A percentile compares a stretch with the other conserved stretches of the same genome.
Conservation (phyloP, 2,888 invertebrate species). For the Cheilosia vulpina region DNA sequence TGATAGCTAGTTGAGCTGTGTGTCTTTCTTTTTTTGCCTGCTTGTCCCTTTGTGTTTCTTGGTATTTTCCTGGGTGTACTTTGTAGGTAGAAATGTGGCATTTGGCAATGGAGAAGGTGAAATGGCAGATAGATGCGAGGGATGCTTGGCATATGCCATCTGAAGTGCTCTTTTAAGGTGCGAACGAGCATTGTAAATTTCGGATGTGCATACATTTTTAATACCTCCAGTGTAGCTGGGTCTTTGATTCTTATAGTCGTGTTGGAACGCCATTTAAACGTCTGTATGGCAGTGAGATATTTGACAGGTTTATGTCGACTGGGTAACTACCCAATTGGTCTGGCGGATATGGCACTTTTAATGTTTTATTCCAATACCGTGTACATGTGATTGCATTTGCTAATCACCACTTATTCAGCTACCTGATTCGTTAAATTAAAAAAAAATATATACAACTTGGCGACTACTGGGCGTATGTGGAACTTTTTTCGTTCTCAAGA, state of each 20-base stretch:
- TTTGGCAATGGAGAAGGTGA: constrained; percentile 50
- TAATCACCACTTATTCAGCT: no score
- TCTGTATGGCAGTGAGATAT: neutral
- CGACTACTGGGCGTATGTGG: constrained; percentile 13
- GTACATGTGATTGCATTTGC: no score
- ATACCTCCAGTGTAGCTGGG: constrained; percentile 46
- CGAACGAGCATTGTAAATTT: constrained; percentile 67
- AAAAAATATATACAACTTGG: neutral
- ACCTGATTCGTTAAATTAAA: neutral
- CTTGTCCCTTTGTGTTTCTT: constrained; percentile 11
- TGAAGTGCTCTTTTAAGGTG: constrained; percentile 50
- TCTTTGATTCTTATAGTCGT: constrained; percentile 49
- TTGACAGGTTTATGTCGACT: neutral
- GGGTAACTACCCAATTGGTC: neutral
- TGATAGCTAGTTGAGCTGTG: constrained; percentile 63
- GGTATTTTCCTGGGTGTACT: constrained; percentile 12
- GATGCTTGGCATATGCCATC: constrained; percentile 42
- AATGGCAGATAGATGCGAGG: neutral
- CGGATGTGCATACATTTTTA: constrained; percentile 66
- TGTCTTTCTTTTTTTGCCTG: constrained; percentile 9
- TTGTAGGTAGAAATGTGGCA: constrained; percentile 45
- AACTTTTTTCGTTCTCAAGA: neutral
- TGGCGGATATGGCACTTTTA: neutral
- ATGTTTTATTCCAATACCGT: no score
- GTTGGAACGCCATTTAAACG: constrained; percentile 8